These are phyloP conservation scores for Hylia prasina DNA, from an alignment of 2,113 vertebrate genomes.

Conservation along the genomic window DNA sequence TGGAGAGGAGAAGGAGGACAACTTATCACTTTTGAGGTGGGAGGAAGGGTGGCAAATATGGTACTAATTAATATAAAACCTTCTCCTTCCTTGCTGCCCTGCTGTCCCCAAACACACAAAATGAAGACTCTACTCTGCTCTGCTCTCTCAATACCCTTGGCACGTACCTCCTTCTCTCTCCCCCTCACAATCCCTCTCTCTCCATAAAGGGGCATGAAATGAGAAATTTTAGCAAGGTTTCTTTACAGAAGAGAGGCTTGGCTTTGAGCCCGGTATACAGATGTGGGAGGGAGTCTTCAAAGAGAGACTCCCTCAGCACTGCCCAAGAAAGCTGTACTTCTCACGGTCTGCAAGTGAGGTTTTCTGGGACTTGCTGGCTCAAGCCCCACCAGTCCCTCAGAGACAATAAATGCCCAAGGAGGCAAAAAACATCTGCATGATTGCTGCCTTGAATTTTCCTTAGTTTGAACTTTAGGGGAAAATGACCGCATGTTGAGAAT, in stretches of 20 bases:
- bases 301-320: not conserved
- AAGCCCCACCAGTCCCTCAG: not conserved
- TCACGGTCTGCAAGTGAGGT: not conserved
- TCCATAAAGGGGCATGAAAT: constrained; percentile 15
- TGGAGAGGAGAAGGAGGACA: not conserved
- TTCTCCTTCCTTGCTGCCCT: not conserved
- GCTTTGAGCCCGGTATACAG: not conserved
- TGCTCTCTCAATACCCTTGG: not conserved
- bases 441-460: not conserved
- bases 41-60: not conserved
- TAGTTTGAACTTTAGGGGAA: not conserved
- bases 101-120: not conserved
- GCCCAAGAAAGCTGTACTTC: not conserved
- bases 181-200: not conserved
- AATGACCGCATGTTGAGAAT: accelerated
- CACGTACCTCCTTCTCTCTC: not conserved
- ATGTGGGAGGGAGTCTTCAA: constrained; percentile 3
- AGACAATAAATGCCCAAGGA: not conserved
- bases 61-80: constrained; percentile 6
- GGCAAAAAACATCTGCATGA: not conserved
- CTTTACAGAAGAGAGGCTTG: constrained; percentile 6
- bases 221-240: constrained; percentile 28
- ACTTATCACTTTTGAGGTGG: not conserved
- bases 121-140: not conserved
- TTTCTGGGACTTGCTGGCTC: not conserved